A percentile compares a stretch with the other conserved stretches of the same genome.
Evolutionary conservation across 2,888 invertebrate species (phyloP).

Genomic region (Physocephala rufipes): DNA sequence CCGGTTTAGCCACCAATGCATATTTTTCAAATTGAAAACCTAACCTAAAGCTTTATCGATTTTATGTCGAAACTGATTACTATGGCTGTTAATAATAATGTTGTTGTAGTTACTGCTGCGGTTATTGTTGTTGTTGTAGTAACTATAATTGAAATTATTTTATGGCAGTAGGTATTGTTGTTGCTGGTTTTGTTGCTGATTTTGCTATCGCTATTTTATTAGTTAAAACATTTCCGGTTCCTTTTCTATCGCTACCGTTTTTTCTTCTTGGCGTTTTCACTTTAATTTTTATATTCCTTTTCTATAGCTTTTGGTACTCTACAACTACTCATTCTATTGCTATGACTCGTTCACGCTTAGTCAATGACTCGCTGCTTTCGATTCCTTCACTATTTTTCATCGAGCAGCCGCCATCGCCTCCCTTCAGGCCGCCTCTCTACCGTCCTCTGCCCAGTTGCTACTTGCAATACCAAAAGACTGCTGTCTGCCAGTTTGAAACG

Average conservation of each 20-base stretch:
- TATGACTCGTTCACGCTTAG: neutral
- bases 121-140: constrained; percentile 19
- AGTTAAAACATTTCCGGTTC: constrained; percentile 23
- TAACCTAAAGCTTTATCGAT: constrained; percentile 14
- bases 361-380: neutral
- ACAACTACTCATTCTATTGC: neutral
- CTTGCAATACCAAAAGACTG: no score
- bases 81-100: neutral
- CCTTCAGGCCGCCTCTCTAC: neutral
- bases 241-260: neutral
- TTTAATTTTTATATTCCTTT: neutral
- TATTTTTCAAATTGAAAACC: constrained; percentile 23
- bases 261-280: neutral
- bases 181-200: constrained; percentile 15
- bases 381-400: neutral
- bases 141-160: no score
- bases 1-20: no score
- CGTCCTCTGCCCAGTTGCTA: no score
- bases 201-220: constrained; percentile 20
- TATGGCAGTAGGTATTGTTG: constrained; percentile 19
- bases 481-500: neutral
- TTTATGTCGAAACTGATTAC: neutral
- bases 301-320: neutral
- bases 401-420: neutral
- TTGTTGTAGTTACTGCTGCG: constrained; percentile 3